Base-by-base conservation (phyloP, 2,797 vertebrate genomes). In the Discoglossus pictus region DNA sequence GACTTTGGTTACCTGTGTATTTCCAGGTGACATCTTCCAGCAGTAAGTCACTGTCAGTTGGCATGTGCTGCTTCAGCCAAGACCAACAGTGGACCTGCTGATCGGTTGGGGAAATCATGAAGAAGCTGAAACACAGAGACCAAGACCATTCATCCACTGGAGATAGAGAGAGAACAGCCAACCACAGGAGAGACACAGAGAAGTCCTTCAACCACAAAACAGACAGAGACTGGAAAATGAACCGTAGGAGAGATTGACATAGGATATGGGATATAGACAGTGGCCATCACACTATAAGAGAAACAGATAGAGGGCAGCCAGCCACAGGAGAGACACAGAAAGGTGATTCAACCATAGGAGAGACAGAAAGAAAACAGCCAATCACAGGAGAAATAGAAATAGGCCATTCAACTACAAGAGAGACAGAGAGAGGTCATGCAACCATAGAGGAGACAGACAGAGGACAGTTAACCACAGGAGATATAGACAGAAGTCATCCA, bases 11-110 rank as follows among this genome's bases (percentile, higher is more conserved):
- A 98, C 97, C 96, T 0, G 97, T 99, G 78, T 96, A 99, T 67
- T 99, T 99, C 96, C 97, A 99, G 81, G 93, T 97, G 63, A 99
- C 97, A 0, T 99, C 96, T 83, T 99, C 97, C 59, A 99, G 68
- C 51, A 93, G 82, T 72, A 99, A 84, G 73, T 87, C 89, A 73
- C 89, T 93, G 74, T 98, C 92, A 8, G 62, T 79, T 0, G 95
- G 95, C 92, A 98, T 92, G 79, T 81, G 90, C 52, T 91, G 95
- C 84, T 93, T 95, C 27, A 99, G 91, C 97, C 97, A 99, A 46
- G 94, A 85, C 97, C 95, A 99, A 80, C 96, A 96, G 77, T 97
- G 97, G 59, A 99, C 92, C 87, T 98, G 97, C 68, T 99, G 97
- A 84, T 99, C 97, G 1, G 96, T 97, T 1, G 97, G 97, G 13